Evolutionary conservation across 2,797 vertebrate genomes (phyloP), one percentile per base, ranked within the genome.

Genomic region (Merluccius polli): DNA sequence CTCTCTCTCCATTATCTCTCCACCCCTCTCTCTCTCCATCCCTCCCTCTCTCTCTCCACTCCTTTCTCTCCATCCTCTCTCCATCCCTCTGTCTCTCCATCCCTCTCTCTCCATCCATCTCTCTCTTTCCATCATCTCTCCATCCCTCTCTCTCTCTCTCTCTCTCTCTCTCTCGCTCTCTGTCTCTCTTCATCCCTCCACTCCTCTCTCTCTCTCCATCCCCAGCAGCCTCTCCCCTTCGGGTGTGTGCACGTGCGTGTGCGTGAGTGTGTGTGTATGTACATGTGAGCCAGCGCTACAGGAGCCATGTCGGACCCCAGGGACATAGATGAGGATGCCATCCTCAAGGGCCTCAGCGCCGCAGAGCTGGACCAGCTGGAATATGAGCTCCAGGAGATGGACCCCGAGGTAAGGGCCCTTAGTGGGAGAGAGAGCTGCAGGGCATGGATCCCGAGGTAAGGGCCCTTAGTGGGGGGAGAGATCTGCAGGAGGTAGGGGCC

Each of bases 261-360:
- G 71, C 15, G 36, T 36, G 35, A n/a, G 88, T 74, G 77, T 80
- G 88, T 73, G 87, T 83, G 88, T 84, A 76, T 85, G 88, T 75
- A 70, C 11, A 24, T 81, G 87, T 90, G 86, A 86, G 74, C 81
- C 73, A 70, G 81, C 88, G 69, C 83, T 73, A 78, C 84, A 79
- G 86, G 70, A 91, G 85, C 80, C 88, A 95, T 95, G 94, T 94
- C 94, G 79, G 97, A 99, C 84, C 98, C 98, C 82, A 93, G 96
- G 88, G 96, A 99, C 91, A 96, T 99, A 24, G 97, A 98, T 3
- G 97, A 98, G 93, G 97, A 99, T 86, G 95, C 95, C 82, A 95
- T 98, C 93, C 94, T 99, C 81, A 93, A 2, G 85, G 95, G 94
- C 80, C 90, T 99, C 88, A 96, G 95, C 0, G 86, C 95, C 0